Conservation (phyloP, 2,888 invertebrate genomes). For the Cephus rjabovi region DNA sequence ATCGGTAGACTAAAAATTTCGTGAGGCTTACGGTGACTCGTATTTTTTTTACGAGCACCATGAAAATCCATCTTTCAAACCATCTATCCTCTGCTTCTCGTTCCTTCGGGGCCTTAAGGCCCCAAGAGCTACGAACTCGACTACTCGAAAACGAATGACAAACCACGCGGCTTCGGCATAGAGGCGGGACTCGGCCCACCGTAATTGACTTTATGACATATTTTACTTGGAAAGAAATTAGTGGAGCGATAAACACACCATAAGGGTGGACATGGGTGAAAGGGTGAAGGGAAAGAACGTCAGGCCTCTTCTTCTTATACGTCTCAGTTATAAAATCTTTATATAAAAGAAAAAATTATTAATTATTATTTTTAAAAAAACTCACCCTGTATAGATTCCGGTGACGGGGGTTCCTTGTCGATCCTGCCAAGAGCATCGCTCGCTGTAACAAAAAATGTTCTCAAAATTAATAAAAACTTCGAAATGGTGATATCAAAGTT, state of each 20-base stretch:
- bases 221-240: slow-evolving; percentile 59
- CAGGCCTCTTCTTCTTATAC: too few relatives aligned
- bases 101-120: too few relatives aligned
- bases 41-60: too few relatives aligned
- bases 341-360: too few relatives aligned
- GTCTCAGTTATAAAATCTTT: too few relatives aligned
- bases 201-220: slow-evolving; percentile 60
- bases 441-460: slow-evolving; percentile 66
- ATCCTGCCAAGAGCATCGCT: slow-evolving; percentile 73
- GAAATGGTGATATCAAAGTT: too few relatives aligned
- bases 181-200: slow-evolving; percentile 27
- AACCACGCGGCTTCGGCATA: slow-evolving; percentile 33
- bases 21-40: too few relatives aligned
- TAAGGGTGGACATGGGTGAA: slow-evolving; percentile 24
- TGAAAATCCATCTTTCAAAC: too few relatives aligned
- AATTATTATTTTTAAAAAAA: slow-evolving; percentile 2
- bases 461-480: too few relatives aligned
- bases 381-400: slow-evolving; percentile 67
- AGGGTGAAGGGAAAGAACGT: slow-evolving; percentile 10
- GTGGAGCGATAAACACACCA: slow-evolving; percentile 36
- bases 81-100: too few relatives aligned
- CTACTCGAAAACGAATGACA: slow-evolving; percentile 52
- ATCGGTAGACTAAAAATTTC: not conserved
- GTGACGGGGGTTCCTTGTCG: slow-evolving; percentile 84
- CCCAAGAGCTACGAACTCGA: too few relatives aligned